phyloP scores from a whole-genome alignment of 2,888 invertebrate species.

The Hypsopygia costalis region DNA sequence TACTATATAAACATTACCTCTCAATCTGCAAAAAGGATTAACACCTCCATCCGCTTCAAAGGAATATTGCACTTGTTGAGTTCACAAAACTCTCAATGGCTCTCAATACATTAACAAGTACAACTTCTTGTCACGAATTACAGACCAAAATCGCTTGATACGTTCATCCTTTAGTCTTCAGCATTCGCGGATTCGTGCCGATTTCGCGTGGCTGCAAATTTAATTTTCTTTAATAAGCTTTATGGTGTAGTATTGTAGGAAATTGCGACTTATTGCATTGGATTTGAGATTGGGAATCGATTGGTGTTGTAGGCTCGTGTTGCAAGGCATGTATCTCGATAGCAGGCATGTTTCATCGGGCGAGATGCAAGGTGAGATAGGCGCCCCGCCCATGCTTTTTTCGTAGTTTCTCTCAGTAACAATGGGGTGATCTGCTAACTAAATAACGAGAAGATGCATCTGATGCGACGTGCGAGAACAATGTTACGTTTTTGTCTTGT shows the following conservation, averaged over 20 bases:
- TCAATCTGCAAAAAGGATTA: constrained; percentile 30
- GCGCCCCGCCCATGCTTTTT: constrained; percentile 76
- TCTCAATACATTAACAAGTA: constrained; percentile 1
- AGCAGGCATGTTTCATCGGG: constrained; percentile 70
- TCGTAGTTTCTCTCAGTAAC: constrained; percentile 75
- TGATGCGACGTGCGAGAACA: constrained; percentile 55
- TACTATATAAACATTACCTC: constrained; percentile 65
- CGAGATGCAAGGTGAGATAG: constrained; percentile 62
- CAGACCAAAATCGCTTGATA: constrained; percentile 9
- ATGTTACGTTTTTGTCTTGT: constrained; percentile 47
- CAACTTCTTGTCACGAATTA: constrained; percentile 5
- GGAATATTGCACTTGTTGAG: constrained; percentile 35
- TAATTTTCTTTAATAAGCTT: constrained; percentile 79
- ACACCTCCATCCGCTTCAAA: constrained; percentile 24
- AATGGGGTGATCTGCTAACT: constrained; percentile 79
- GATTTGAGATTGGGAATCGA: constrained; percentile 27
- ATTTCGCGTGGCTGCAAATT: constrained; percentile 74
- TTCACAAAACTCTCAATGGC: constrained; percentile 14
- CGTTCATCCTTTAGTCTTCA: constrained; percentile 13
- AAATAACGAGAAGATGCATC: constrained; percentile 73
- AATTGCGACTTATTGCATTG: constrained; percentile 29
- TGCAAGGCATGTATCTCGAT: constrained; percentile 73
- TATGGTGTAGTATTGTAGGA: constrained; percentile 23
- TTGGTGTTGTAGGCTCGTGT: constrained; percentile 34
- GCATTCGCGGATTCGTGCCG: constrained; percentile 60